phyloP scores from a whole-genome alignment of 2,113 vertebrate genomes.

The Rattus rattus region DNA sequence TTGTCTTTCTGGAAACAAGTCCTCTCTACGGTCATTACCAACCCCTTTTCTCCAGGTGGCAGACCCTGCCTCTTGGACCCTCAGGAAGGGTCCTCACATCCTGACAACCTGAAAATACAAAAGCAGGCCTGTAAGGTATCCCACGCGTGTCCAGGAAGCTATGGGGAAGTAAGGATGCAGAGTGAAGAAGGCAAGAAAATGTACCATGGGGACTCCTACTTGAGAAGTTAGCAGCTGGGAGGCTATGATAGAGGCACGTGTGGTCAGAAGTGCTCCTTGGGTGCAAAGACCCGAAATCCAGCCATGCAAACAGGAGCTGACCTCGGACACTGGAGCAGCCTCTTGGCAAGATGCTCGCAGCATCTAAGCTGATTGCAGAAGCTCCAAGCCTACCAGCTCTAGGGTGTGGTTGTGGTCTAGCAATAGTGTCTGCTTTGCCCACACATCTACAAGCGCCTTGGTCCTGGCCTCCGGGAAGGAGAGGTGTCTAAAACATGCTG shows the following conservation, averaged over 20 bases:
- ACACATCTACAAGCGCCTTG: not conserved
- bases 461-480: no score
- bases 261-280: not conserved
- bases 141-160: not conserved
- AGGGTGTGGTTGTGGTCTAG: fast-evolving
- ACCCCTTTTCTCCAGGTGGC: not conserved
- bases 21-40: not conserved
- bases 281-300: not conserved
- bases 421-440: fast-evolving
- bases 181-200: not conserved
- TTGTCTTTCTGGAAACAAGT: not conserved
- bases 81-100: no score
- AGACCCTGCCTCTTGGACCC: not conserved
- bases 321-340: not conserved
- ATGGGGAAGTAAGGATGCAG: not conserved
- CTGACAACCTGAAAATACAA: not conserved
- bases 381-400: not conserved
- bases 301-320: not conserved
- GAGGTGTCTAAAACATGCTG: not conserved
- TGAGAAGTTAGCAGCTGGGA: not conserved
- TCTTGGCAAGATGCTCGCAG: fast-evolving
- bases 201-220: no score
- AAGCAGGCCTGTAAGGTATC: not conserved
- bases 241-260: not conserved
- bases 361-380: fast-evolving